Evolutionary conservation across 2,888 invertebrate species (phyloP), one percentile per base, ranked within the genome.

Genomic region (Lasioglossum oenotherae): DNA sequence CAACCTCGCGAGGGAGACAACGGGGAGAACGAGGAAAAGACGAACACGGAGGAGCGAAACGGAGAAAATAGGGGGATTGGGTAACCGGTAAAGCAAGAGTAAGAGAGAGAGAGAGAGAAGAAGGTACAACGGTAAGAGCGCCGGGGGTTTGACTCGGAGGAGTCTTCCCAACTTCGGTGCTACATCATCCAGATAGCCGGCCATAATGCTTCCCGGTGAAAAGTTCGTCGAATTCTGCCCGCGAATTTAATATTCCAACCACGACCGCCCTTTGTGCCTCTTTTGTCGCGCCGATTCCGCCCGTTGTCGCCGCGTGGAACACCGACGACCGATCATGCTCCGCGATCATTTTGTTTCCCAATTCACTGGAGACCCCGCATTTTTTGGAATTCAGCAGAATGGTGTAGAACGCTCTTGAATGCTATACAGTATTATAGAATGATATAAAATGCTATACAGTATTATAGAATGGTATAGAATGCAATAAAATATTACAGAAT

Each of bases 201-300:
- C 91, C 93, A 89, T 94, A 94, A 94, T 94, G 92, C 92, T 90
- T 69, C 69, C 79, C 90, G 91, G 82, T 92, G 91, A 93, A 94
- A 95, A 95, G 92, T 94, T 94, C 79, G 81, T 92, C 92, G 93
- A 93, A 94, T 94, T 94, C 93, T 92, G 91, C 90, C 57, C 41
- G 90, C 91, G 93, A 94, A 94, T 95, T 95, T 95, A 94, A 95
- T 95, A 95, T 95, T 94, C 93, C 92, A 91, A 91, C 90, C 94
- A 92, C 94, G 94, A 81, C 49, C 82, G 71, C 89, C 90, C 83
- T 86, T 83, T 85, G 78, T 71, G 72, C 77, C 44, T 72, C 60
- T 76, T 76, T 57, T 77, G 74, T 74, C 80, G 78, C 69, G 41
- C 14, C 23, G 23, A 69, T 46, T 16, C 41, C 4, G 12, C 23